Conservation (phyloP, 2,888 invertebrate species). For the Neuroscelio doddi region DNA sequence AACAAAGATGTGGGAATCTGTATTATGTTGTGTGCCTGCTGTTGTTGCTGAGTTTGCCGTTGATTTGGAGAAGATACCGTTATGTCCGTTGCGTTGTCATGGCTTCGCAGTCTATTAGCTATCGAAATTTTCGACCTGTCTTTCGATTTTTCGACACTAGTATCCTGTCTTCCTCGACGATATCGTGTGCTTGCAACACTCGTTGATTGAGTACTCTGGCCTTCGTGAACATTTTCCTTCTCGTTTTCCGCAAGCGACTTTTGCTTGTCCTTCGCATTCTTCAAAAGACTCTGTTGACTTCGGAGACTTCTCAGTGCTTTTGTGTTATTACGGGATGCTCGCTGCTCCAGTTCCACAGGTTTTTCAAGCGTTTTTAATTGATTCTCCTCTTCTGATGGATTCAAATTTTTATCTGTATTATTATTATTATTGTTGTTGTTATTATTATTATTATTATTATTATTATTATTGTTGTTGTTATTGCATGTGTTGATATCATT, state of each 20-base stretch:
- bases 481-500: constrained; percentile 41
- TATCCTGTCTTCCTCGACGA: constrained; percentile 55
- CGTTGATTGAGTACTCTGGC: constrained; percentile 41
- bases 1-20: constrained; percentile 67
- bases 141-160: constrained; percentile 45
- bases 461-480: constrained; percentile 62
- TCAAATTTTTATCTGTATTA: constrained; percentile 62
- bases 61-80: constrained; percentile 23
- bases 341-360: constrained; percentile 14
- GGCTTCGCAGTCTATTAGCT: constrained; percentile 62
- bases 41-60: constrained; percentile 7
- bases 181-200: constrained; percentile 49
- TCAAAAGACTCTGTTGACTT: constrained; percentile 48
- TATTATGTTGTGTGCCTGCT: constrained; percentile 54
- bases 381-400: constrained; percentile 50
- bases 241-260: constrained; percentile 27
- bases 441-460: constrained; percentile 65
- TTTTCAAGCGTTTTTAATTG: constrained; percentile 26
- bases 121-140: constrained; percentile 53
- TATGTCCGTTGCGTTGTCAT: constrained; percentile 49
- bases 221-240: constrained; percentile 42
- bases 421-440: constrained; percentile 62
- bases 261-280: constrained; percentile 32
- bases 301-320: constrained; percentile 52
- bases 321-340: constrained; percentile 19